Conservation (phyloP, 23 tunicate genomes). For the Trididemnum miniatum region DNA sequence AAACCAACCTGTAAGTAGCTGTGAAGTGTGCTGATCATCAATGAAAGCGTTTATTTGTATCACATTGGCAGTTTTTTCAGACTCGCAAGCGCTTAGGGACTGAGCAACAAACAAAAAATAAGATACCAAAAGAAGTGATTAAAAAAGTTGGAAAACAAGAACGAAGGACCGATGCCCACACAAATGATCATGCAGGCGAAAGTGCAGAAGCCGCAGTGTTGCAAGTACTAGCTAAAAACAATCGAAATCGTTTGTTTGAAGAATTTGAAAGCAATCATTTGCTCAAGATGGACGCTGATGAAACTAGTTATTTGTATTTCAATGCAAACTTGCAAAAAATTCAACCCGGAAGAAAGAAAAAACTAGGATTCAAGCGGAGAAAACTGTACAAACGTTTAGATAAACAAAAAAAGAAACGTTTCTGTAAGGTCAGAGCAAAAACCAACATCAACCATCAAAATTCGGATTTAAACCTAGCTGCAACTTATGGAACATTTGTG, state of each 20-base stretch:
- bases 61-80: too few species aligned
- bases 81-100: too few species aligned
- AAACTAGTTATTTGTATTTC: background rate
- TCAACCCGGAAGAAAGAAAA: background rate
- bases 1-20: slow-evolving; percentile 46
- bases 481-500: slow-evolving; percentile 8
- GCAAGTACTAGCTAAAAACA: slow-evolving; percentile 9
- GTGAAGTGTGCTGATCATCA: too few species aligned
- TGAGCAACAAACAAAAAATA: too few species aligned
- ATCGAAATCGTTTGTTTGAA: slow-evolving; percentile 40
- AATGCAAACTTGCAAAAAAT: background rate
- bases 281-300: background rate
- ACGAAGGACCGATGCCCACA: too few species aligned
- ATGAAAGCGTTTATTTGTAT: too few species aligned
- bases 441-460: background rate
- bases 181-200: background rate
- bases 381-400: background rate
- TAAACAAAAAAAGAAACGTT: background rate
- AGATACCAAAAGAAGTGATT: too few species aligned
- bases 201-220: slow-evolving; percentile 6
- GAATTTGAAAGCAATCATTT: background rate
- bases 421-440: background rate
- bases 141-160: too few species aligned
- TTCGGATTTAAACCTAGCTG: background rate
- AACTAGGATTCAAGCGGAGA: background rate